These are phyloP conservation scores for Semicossyphus pulcher DNA, from an alignment of 2,113 vertebrate genomes.

Conservation along the genomic window DNA sequence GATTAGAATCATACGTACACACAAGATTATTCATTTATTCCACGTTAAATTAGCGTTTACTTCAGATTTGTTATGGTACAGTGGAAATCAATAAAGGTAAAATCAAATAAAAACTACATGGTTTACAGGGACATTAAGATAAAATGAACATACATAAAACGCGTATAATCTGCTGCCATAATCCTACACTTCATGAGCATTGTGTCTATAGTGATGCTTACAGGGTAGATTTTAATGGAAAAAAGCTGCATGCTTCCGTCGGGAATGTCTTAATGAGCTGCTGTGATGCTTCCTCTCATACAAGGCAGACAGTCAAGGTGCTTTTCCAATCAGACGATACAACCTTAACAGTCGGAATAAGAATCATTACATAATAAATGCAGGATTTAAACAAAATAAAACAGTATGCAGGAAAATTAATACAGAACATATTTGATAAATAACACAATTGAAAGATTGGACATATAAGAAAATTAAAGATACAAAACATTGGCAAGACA, in stretches of 20 bases:
- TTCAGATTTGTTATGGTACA: constrained; percentile 24
- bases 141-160: constrained; percentile 40
- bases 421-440: constrained; percentile 34
- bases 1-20: constrained; percentile 11
- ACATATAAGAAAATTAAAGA: constrained; percentile 3
- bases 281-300: neutral
- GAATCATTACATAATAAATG: neutral
- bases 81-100: constrained; percentile 28
- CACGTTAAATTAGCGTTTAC: constrained; percentile 43
- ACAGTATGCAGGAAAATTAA: neutral
- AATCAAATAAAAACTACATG: constrained; percentile 9
- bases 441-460: constrained; percentile 22
- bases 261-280: constrained; percentile 31
- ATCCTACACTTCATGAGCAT: neutral
- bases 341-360: neutral
- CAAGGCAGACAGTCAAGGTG: constrained; percentile 35
- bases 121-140: constrained; percentile 17
- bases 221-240: neutral
- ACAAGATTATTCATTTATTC: constrained; percentile 35
- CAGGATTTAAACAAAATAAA: neutral
- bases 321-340: neutral
- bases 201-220: neutral
- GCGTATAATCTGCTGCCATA: neutral
- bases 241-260: constrained; percentile 26
- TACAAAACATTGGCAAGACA: constrained; percentile 43